These are phyloP conservation scores for Euura saliciscinereae DNA, from an alignment of 1,140 invertebrate species.

Conservation along the genomic window DNA sequence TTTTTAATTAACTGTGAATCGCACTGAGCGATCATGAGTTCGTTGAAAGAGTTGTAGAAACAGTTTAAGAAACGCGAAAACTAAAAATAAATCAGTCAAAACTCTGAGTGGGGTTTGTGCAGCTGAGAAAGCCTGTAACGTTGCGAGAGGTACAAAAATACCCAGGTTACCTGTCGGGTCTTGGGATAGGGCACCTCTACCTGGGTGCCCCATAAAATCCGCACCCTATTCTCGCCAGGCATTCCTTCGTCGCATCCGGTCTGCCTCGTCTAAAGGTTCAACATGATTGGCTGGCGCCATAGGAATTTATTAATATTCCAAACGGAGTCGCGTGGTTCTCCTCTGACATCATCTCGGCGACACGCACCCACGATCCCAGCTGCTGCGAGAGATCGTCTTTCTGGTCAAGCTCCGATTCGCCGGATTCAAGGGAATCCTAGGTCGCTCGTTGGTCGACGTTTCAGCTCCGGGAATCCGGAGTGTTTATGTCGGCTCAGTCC, in stretches of 20 bases:
- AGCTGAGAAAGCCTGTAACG: no score
- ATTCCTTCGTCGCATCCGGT: not conserved
- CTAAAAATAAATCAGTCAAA: not conserved
- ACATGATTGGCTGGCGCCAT: not conserved
- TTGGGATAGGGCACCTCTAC: not conserved
- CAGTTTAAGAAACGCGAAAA: no score
- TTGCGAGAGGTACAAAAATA: not conserved
- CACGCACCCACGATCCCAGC: not conserved
- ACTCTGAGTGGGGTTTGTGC: not conserved
- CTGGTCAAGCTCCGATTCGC: not conserved
- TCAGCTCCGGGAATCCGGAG: not conserved
- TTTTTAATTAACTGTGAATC: no score
- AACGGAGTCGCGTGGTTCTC: not conserved
- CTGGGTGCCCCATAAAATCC: not conserved
- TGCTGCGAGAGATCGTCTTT: constrained; percentile 4
- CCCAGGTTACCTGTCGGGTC: not conserved
- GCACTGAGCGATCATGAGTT: no score
- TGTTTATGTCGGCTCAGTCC: not conserved
- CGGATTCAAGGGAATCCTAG: not conserved
- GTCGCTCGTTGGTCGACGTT: not conserved
- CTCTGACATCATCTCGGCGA: constrained; percentile 1
- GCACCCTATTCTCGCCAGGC: not conserved
- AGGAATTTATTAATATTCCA: not conserved
- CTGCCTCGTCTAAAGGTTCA: not conserved
- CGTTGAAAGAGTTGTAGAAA: no score